phyloP scores from a whole-genome alignment of 2,888 invertebrate species.

The Hemithea aestivaria region DNA sequence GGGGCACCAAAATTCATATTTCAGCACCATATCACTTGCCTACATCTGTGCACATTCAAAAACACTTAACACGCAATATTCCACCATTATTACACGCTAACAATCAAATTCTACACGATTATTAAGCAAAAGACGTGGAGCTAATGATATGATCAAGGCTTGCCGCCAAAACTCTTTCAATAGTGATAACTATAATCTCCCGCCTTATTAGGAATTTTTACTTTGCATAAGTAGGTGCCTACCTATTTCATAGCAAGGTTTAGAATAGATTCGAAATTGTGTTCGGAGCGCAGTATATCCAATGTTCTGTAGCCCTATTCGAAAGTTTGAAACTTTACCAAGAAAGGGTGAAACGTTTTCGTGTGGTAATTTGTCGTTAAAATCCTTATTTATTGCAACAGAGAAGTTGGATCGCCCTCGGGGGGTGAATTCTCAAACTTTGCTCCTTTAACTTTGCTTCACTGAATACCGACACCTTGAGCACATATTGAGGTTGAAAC shows the following conservation, averaged over 20 bases:
- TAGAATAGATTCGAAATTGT: constrained; percentile 35
- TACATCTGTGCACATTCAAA: too few species aligned
- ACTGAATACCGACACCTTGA: constrained; percentile 71
- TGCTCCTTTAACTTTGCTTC: constrained; percentile 73
- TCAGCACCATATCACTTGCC: too few species aligned
- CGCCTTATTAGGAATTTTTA: too few species aligned
- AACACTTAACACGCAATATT: too few species aligned
- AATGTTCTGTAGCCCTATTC: constrained; percentile 45
- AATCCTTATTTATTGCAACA: constrained; percentile 78
- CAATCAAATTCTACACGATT: too few species aligned
- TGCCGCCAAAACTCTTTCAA: too few species aligned
- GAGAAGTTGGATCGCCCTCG: constrained; percentile 72
- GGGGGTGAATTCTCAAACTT: constrained; percentile 71
- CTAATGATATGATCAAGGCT: too few species aligned
- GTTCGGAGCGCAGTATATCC: constrained; percentile 35
- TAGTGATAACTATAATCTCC: too few species aligned
- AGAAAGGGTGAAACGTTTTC: constrained; percentile 69
- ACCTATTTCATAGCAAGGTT: too few species aligned
- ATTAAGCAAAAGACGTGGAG: too few species aligned
- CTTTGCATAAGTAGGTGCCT: background rate
- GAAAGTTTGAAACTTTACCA: constrained; percentile 59
- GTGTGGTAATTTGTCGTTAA: constrained; percentile 77
- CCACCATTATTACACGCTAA: too few species aligned
- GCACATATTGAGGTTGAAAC: constrained; percentile 75
- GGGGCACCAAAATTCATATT: too few species aligned